Conservation (phyloP, 2,113 vertebrate genomes). For the Corythaixoides concolor region DNA sequence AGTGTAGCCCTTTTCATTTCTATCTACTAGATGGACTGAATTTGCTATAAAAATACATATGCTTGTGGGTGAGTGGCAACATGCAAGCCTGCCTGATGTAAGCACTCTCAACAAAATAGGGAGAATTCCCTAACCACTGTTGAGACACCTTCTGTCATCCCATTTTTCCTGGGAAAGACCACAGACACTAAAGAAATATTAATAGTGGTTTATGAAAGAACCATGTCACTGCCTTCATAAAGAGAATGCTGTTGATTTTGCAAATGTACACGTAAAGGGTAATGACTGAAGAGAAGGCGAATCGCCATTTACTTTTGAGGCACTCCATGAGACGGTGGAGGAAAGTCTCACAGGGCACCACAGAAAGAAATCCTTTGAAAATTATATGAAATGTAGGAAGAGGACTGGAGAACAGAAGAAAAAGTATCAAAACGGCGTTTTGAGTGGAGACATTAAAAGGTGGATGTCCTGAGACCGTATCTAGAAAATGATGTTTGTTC, state of each 20-base stretch:
- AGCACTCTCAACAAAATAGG: neutral
- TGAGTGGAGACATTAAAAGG: conserved; percentile 12
- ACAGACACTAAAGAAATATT: neutral
- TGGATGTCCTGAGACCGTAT: neutral
- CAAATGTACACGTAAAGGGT: neutral
- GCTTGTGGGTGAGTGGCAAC: neutral
- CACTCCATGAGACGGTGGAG: neutral
- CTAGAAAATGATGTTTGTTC: neutral
- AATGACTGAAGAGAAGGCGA: neutral
- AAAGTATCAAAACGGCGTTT: neutral
- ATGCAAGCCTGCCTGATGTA: neutral
- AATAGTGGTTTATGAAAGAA: conserved; percentile 10
- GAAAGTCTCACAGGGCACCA: neutral
- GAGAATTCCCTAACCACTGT: neutral
- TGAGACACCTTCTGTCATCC: neutral
- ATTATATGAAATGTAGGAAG: neutral
- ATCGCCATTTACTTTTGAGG: neutral
- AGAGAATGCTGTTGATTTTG: conserved; percentile 16
- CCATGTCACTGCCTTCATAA: neutral
- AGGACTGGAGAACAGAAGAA: neutral
- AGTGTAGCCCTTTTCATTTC: conserved; percentile 39
- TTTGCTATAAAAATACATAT: neutral
- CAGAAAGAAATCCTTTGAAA: conserved; percentile 38
- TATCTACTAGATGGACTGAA: neutral
- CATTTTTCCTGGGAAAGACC: neutral